Evolutionary conservation across 2,888 invertebrate genomes (phyloP), one percentile per base, ranked within the genome.

Genomic region (Horisme vitalbata): DNA sequence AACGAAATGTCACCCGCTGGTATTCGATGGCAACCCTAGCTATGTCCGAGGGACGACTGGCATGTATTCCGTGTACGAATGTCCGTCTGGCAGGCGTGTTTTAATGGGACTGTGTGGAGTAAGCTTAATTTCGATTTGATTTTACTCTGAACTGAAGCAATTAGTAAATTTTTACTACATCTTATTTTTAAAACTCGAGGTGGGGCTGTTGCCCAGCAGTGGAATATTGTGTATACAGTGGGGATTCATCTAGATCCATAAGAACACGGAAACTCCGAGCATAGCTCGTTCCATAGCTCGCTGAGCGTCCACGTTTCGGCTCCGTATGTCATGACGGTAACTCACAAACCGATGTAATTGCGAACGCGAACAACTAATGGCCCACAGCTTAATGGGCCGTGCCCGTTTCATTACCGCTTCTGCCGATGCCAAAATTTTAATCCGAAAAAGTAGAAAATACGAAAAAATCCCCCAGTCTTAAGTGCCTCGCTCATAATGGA

Each of bases 301-400:
- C 49, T 49, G 28, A 37, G 41, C 24, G 39, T 55, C 45, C 46
- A 52, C 54, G 52, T 43, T 49, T 45, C 50, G 28, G 32, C 45
- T 34, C 32, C 15, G 34, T 45, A 63, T 67, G 69, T 64, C 58
- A 60, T 71, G 67, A 59, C 62, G 73, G 77, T 79, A 75, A 76
- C 72, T 79, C 78, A 75, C 68, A 55, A 63, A 65, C 68, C 64
- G 76, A 58, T 76, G 79, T 81, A 81, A 81, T 80, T 79, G 78
- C 78, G 61, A 66, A 72, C 75, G 74, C 61, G 79, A 74, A 73
- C 79, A 74, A 76, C 69, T 81, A 82, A 82, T 76, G 80, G 77
- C 63, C 57, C 63, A 55, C 65, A 70, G 65, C 62, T 64, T 80
- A 83, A 83, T 83, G 83, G 79, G 53, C 75, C 82, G 76, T 70